These are phyloP conservation scores for Merluccius polli DNA, from an alignment of 2,797 vertebrate genomes.

Conservation along the genomic window DNA sequence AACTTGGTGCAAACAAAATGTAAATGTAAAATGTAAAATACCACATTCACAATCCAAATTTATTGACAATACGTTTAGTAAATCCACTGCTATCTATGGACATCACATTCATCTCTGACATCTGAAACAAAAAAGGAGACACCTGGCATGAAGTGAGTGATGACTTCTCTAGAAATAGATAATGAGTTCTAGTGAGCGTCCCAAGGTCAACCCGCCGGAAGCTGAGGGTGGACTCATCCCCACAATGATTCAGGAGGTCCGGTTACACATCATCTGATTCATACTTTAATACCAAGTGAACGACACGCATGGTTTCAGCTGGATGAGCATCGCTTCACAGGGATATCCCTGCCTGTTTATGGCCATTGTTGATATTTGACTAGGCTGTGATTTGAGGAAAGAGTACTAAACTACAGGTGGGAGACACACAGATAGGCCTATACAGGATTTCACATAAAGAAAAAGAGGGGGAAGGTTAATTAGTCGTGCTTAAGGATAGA, in stretches of 20 bases:
- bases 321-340: not conserved
- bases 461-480: not conserved
- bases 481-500: too few species aligned
- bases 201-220: not conserved
- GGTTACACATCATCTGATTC: not conserved
- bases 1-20: too few species aligned
- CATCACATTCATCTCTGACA: not conserved
- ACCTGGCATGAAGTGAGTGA: not conserved
- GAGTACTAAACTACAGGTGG: not conserved
- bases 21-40: too few species aligned
- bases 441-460: not conserved
- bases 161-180: not conserved
- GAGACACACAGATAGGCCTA: not conserved
- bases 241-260: not conserved
- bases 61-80: not conserved
- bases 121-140: not conserved
- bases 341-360: not conserved
- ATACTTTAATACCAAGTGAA: not conserved
- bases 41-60: not conserved
- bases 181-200: not conserved
- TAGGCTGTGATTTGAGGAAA: not conserved
- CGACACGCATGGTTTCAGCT: not conserved
- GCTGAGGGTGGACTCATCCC: not conserved
- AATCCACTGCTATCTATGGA: not conserved
- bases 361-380: not conserved